phyloP scores from a whole-genome alignment of 2,113 vertebrate genomes.

The Eretmochelys imbricata region DNA sequence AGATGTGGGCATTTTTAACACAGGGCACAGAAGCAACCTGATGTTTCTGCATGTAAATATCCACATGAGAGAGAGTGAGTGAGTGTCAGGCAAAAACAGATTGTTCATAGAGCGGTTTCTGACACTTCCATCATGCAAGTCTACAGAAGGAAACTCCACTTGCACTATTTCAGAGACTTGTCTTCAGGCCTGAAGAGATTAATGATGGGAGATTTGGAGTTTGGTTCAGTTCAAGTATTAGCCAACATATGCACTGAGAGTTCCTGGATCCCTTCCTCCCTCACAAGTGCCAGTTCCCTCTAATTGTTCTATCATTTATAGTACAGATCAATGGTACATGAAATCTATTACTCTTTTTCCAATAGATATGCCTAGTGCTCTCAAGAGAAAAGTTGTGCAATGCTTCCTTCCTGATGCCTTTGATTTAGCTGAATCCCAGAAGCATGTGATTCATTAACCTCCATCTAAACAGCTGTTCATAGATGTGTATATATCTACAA shows the following conservation, averaged over 20 bases:
- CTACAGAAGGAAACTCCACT: neutral
- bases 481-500: neutral
- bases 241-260: neutral
- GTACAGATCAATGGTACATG: too few relatives aligned
- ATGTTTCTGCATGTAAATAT: neutral
- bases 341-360: too few relatives aligned
- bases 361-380: neutral
- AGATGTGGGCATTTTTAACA: neutral
- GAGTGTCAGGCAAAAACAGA: neutral
- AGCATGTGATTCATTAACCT: neutral
- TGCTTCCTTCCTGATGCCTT: neutral
- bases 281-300: too few relatives aligned
- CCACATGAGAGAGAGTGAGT: too few relatives aligned
- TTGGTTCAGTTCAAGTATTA: neutral
- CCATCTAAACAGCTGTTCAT: neutral
- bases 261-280: too few relatives aligned
- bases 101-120: neutral
- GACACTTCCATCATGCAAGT: neutral
- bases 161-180: neutral
- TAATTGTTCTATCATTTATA: too few relatives aligned
- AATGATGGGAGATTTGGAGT: neutral
- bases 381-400: neutral
- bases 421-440: neutral
- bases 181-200: neutral
- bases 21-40: neutral